These are phyloP conservation scores for Pandion haliaetus DNA, from an alignment of 2,113 vertebrate species.

Conservation along the genomic window DNA sequence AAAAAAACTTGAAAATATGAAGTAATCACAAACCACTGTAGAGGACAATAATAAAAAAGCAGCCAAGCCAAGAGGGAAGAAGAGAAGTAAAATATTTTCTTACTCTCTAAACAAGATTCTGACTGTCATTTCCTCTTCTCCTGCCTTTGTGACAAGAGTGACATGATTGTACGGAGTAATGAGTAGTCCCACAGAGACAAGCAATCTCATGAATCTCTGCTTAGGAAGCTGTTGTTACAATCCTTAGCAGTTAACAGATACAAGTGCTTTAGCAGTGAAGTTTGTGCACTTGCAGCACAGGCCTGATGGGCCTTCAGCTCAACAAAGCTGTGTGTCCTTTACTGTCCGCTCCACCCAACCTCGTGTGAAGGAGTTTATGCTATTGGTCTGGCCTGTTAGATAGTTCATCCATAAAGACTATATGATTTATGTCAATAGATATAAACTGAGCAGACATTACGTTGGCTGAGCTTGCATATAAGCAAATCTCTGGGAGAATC, in stretches of 20 bases:
- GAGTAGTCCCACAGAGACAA: neutral
- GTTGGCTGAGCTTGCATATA: neutral
- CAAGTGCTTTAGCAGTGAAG: rapidly evolving
- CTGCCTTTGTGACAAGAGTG: neutral
- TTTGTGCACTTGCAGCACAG: neutral
- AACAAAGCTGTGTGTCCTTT: rapidly evolving
- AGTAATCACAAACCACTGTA: neutral
- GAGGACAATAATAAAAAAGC: neutral
- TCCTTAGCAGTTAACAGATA: neutral
- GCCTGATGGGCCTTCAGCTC: neutral
- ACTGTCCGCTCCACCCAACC: neutral
- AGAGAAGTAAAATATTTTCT: neutral
- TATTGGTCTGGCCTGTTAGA: neutral
- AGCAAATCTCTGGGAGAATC: neutral
- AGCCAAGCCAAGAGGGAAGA: neutral
- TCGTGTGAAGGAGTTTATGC: neutral
- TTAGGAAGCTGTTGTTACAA: rapidly evolving
- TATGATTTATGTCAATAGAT: neutral
- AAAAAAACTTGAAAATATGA: neutral
- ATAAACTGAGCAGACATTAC: neutral
- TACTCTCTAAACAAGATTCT: neutral
- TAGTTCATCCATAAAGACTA: neutral
- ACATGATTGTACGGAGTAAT: neutral
- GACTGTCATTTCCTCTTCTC: neutral
- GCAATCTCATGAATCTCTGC: neutral